Percentiles rank a stretch among this genome's conserved stretches.
Conservation (phyloP, 2,888 invertebrate species). For the Trachelus stipa region DNA sequence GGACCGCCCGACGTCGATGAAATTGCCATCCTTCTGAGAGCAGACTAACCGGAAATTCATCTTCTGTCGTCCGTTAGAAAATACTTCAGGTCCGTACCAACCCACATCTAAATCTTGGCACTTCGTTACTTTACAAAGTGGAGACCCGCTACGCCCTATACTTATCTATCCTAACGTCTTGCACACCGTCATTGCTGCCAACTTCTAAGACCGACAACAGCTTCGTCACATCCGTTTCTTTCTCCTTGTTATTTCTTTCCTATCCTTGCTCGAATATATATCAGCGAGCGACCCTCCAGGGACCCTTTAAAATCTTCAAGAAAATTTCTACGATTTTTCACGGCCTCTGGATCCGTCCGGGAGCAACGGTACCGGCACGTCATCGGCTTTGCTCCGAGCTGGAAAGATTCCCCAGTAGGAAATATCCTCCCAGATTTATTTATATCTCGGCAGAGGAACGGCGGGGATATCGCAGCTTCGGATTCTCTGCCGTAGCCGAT, state of each 20-base stretch:
- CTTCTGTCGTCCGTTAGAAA: neutral
- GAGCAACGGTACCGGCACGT: neutral
- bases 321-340: neutral
- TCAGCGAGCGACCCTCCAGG: neutral
- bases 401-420: neutral
- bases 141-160: neutral
- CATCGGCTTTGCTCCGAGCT: neutral
- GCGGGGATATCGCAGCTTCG: neutral
- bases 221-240: neutral
- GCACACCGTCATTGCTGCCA: neutral
- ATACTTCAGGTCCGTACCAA: neutral
- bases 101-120: neutral
- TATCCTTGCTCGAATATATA: neutral
- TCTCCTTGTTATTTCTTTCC: neutral
- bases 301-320: neutral
- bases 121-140: neutral
- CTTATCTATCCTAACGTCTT: neutral
- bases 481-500: neutral
- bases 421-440: neutral
- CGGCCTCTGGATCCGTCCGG: neutral
- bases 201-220: neutral
- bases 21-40: conserved; percentile 33
- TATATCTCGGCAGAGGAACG: neutral
- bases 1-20: conserved; percentile 31
- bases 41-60: neutral